Percentiles rank a stretch among this genome's conserved stretches.
These are phyloP conservation scores for Phrixothrix hirtus DNA, from an alignment of 2,888 invertebrate genomes.

Conservation along the genomic window DNA sequence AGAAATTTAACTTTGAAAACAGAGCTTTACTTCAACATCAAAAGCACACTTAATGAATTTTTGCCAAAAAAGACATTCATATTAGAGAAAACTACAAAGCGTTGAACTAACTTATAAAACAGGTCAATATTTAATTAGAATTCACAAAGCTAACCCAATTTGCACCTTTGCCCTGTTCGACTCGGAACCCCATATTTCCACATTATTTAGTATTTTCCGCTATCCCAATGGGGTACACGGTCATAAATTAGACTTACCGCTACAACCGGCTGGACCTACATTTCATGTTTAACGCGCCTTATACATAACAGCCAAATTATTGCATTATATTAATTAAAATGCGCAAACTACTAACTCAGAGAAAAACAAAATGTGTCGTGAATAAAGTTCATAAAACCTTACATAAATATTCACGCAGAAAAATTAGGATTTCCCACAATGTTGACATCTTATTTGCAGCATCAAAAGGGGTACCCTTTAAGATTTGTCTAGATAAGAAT, in stretches of 20 bases:
- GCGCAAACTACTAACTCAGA: conserved; percentile 14
- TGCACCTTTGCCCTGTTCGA: conserved; percentile 29
- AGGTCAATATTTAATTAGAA: conserved; percentile 31
- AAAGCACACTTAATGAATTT: conserved; percentile 11
- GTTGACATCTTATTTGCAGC: no score
- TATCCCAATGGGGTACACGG: conserved; percentile 27
- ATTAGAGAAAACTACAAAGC: conserved; percentile 14
- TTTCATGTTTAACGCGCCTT: conserved; percentile 37
- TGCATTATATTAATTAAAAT: conserved; percentile 38
- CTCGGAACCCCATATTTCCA: conserved; percentile 27
- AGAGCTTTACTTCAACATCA: not conserved
- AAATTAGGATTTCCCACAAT: not conserved
- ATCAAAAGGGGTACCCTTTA: no score
- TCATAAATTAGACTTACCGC: conserved; percentile 36
- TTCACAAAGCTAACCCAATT: conserved; percentile 31
- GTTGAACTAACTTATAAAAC: conserved; percentile 20
- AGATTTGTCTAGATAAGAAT: no score
- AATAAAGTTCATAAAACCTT: not conserved
- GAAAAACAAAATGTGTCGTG: conserved; percentile 7
- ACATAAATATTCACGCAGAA: no score
- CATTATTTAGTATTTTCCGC: conserved; percentile 35
- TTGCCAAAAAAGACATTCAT: conserved; percentile 15
- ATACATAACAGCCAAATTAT: conserved; percentile 38
- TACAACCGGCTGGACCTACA: conserved; percentile 36
- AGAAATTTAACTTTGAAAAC: conserved; percentile 3